A percentile compares a stretch with the other conserved stretches of the same genome.
These are phyloP conservation scores for Aphaenogaster rudis DNA, from an alignment of 1,140 invertebrate genomes.

Conservation along the genomic window DNA sequence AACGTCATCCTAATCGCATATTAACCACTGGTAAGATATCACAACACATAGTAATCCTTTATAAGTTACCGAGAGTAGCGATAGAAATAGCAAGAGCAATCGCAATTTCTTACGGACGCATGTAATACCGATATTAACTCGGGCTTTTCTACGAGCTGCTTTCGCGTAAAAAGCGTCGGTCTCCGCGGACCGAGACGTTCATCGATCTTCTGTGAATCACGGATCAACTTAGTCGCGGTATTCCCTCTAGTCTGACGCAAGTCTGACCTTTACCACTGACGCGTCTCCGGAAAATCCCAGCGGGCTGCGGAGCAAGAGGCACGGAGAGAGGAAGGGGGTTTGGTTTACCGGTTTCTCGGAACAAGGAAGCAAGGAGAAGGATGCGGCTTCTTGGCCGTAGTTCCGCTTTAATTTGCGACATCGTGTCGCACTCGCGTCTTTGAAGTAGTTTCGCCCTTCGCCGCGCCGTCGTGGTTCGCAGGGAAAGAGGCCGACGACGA, in stretches of 20 bases:
- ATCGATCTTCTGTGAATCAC: slow-evolving; percentile 70
- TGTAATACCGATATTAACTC: slow-evolving; percentile 22
- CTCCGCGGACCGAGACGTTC: slow-evolving; percentile 34
- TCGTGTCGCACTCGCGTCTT: slow-evolving; percentile 74
- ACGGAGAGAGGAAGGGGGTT: neutral
- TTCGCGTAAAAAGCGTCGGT: slow-evolving; percentile 53
- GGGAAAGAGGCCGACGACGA: slow-evolving; percentile 34
- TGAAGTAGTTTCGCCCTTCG: slow-evolving; percentile 75
- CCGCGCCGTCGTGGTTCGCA: slow-evolving; percentile 37
- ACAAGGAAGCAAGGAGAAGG: slow-evolving; percentile 31
- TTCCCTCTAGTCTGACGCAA: slow-evolving; percentile 57
- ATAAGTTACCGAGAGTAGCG: neutral
- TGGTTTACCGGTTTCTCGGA: slow-evolving; percentile 41
- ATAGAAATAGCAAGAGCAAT: neutral
- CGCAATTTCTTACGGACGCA: slow-evolving; percentile 37
- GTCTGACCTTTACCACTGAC: slow-evolving; percentile 68
- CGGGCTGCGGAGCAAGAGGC: slow-evolving; percentile 8
- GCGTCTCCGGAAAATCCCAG: slow-evolving; percentile 51
- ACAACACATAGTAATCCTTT: neutral
- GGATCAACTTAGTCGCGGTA: slow-evolving; percentile 60
- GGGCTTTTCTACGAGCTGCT: neutral
- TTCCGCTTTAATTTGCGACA: slow-evolving; percentile 80
- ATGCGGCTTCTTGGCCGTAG: slow-evolving; percentile 60
- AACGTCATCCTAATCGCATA: neutral
- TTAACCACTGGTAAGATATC: neutral